These are phyloP conservation scores for Centrocercus urophasianus DNA, from an alignment of 2,113 vertebrate species.

Conservation along the genomic window DNA sequence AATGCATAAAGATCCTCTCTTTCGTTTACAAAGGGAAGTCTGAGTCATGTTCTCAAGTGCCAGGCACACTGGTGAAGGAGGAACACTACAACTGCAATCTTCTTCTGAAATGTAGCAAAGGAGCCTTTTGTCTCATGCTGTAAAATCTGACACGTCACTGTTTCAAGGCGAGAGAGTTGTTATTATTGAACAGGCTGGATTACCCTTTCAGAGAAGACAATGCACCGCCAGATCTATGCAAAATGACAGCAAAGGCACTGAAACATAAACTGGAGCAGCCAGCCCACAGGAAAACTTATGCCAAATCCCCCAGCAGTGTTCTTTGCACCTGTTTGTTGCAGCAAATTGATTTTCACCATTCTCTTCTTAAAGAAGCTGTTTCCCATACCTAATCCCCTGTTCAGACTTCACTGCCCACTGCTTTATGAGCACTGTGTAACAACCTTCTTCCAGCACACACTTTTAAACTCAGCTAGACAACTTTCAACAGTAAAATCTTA, in stretches of 20 bases:
- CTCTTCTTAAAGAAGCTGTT: neutral
- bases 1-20: conserved; percentile 31
- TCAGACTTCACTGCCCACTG: neutral
- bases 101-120: conserved; percentile 33
- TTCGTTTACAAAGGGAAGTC: conserved; percentile 49
- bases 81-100: conserved; percentile 8
- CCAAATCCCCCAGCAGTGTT: neutral
- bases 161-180: conserved; percentile 47
- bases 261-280: conserved; percentile 41
- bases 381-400: neutral
- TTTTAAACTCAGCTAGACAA: neutral
- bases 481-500: neutral
- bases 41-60: conserved; percentile 40
- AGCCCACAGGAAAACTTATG: neutral
- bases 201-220: conserved; percentile 40
- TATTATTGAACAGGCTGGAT: conserved; percentile 34
- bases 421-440: neutral
- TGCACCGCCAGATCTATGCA: conserved; percentile 13
- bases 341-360: conserved; percentile 3
- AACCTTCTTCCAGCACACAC: neutral
- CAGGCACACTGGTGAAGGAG: conserved; percentile 22
- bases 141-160: conserved; percentile 57
- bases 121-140: conserved; percentile 38
- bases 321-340: neutral
- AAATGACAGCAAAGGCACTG: conserved; percentile 3